A percentile compares a stretch with the other conserved stretches of the same genome.
These are phyloP conservation scores for Agrilus planipennis DNA, from an alignment of 1,140 invertebrate species.

Conservation along the genomic window DNA sequence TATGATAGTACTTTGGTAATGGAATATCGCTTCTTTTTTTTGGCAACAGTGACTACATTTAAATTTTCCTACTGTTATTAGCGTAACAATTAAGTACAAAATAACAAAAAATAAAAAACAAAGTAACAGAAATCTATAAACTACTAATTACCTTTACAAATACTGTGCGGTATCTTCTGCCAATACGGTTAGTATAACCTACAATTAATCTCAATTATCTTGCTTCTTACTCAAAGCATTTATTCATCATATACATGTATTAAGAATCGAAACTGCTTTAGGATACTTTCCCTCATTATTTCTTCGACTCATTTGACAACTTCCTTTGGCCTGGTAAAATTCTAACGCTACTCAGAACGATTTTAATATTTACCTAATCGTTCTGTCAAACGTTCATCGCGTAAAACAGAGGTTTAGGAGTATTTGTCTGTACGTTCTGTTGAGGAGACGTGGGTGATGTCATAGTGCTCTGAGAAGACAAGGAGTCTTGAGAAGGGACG, in stretches of 20 bases:
- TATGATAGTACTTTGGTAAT: conserved; percentile 34
- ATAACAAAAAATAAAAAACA: not conserved
- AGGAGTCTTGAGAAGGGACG: conserved; percentile 41
- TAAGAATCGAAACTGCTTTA: not conserved
- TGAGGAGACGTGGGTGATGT: conserved; percentile 36
- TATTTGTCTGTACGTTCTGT: conserved; percentile 18
- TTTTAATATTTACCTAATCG: conserved; percentile 35
- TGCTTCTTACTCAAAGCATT: not conserved
- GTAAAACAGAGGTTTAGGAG: conserved; percentile 41
- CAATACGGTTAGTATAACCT: conserved; percentile 25
- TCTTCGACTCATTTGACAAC: not conserved
- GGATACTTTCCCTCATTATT: not conserved
- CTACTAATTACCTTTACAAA: conserved; percentile 1
- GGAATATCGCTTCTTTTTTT: conserved; percentile 29
- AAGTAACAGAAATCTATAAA: not conserved
- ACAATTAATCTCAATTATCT: conserved; percentile 7
- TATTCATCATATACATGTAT: not conserved
- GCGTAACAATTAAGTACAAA: conserved; percentile 2
- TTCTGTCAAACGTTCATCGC: conserved; percentile 48
- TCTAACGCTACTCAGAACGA: conserved; percentile 12
- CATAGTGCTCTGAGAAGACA: conserved; percentile 32
- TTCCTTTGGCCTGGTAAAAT: not conserved
- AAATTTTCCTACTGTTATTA: conserved; percentile 2
- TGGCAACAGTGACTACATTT: conserved; percentile 33
- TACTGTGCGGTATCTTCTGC: conserved; percentile 6